Evolutionary conservation across 2,113 vertebrate species (phyloP), one percentile per base, ranked within the genome.

Genomic region (Amphilophus citrinellus): DNA sequence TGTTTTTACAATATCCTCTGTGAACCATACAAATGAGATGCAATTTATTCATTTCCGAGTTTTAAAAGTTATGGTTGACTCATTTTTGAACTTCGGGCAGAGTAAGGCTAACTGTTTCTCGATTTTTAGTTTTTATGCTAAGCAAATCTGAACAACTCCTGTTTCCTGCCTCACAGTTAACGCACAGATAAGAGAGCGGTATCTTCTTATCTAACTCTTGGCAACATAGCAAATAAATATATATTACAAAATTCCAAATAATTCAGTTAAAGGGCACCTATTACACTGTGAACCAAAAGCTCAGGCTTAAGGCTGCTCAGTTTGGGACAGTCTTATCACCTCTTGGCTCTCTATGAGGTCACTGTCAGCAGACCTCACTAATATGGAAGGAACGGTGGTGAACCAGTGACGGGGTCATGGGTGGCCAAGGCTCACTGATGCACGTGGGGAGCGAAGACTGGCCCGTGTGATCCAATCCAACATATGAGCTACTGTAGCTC

Each of bases 1-100:
- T 73, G 10, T 73, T 73, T 73, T 73, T 73, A 73, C 47, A 73
- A 56, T 53, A 56, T 73, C 18, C 68, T 1, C 47, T 56, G 68
- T 73, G 68, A 73, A 73, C 18, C 6, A 4, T 8, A 30, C 68
- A 56, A 73, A 73, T 56, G 68, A 73, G 68, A 56, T 56, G 27
- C 10, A 73, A n/a, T 73, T 47, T 73, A 73, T 73, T 56, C 68
- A 73, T 73, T 73, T 73, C 18, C n/a, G 27, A 73, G 27, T 73
- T 73, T 56, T 73, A 56, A 73, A 56, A 73, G 68, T 73, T 73
- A 53, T 7, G 18, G 47, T 56, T 73, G 68, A 35, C 68, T 73
- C 56, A 9, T 9, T 56, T 73, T 73, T 73, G 10, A 35, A 73
- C 47, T 73, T 73, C 56, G 68, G 32, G 6, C 68, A 73, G 68